Base-by-base conservation (phyloP, 2,888 invertebrate genomes). In the Tetragnatha montana region DNA sequence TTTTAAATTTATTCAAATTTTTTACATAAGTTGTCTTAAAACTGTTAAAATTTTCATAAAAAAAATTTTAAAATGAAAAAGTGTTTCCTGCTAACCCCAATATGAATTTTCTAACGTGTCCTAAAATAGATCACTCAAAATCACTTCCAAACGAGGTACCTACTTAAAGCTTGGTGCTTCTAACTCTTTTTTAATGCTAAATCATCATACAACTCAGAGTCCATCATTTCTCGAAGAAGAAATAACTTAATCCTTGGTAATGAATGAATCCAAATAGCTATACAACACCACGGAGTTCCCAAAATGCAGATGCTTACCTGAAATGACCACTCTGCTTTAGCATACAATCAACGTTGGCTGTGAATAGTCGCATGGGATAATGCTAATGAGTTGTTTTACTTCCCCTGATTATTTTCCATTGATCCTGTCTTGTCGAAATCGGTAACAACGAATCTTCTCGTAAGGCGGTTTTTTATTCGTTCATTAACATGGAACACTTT, bases 331-430 rank as follows among this genome's bases (percentile, higher is more conserved):
- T 75, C 82, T 51, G 19, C 75, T 85, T 78, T 78, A 74, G 86
- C 73, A 51, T 73, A 51, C 69, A 74, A 60, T 51, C 35, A 35
- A 50, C 73, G 60, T 86, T 73, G 35, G 80, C 51, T 35, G 74
- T 80, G 79, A 80, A 80, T 74, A 79, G 80, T 73, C 80, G 71
- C 78, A 60, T 49, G 79, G 79, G 73, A 86, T 68, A 71, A 71
- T 86, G 60, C 35, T 86, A 80, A 86, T 86, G 79, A 86, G 79
- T 86, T 51, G 47, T 86, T 86, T 80, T 86, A 86, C 86, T 86
- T 71, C 78, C 60, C 47, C 73, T 86, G 86, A 86, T 86, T 86
- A 86, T 86, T 86, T 86, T 86, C 80, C 80, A 86, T 86, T 80
- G 86, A 86, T 86, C 68, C 70, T 6, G 19, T 22, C 35, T 51